These are phyloP conservation scores for Rousettus leschenaultii DNA, from an alignment of 2,113 vertebrate species.

Conservation along the genomic window DNA sequence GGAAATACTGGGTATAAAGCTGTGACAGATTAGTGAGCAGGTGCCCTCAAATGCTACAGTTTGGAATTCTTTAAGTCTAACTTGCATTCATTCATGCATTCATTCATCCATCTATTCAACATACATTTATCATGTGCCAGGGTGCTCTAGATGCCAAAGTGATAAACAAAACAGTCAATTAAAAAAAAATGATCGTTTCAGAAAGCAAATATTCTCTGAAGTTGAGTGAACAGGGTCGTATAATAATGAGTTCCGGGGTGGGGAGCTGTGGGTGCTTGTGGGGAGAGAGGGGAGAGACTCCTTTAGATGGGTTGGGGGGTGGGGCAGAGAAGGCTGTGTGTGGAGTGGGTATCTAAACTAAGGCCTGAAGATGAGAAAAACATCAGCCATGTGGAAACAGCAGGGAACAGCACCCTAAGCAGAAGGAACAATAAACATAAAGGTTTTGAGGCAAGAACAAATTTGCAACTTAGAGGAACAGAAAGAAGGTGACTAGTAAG, in stretches of 20 bases:
- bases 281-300: neutral
- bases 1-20: neutral
- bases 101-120: neutral
- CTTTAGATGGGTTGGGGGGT: fast-evolving
- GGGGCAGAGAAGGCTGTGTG: neutral
- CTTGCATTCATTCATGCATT: neutral
- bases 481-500: neutral
- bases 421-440: neutral
- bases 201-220: neutral
- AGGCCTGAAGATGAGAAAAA: neutral
- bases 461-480: neutral
- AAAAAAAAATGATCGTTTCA: neutral
- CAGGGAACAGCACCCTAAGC: neutral
- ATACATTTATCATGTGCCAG: neutral
- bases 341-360: neutral
- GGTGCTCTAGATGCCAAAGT: neutral
- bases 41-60: neutral
- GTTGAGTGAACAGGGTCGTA: neutral
- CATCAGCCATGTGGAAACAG: neutral
- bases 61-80: neutral
- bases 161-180: neutral
- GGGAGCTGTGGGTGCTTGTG: neutral
- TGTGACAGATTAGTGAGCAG: neutral
- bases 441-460: neutral
- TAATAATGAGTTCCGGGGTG: neutral